Conservation (phyloP, 1,140 invertebrate species). For the Hylaeus volcanicus region DNA sequence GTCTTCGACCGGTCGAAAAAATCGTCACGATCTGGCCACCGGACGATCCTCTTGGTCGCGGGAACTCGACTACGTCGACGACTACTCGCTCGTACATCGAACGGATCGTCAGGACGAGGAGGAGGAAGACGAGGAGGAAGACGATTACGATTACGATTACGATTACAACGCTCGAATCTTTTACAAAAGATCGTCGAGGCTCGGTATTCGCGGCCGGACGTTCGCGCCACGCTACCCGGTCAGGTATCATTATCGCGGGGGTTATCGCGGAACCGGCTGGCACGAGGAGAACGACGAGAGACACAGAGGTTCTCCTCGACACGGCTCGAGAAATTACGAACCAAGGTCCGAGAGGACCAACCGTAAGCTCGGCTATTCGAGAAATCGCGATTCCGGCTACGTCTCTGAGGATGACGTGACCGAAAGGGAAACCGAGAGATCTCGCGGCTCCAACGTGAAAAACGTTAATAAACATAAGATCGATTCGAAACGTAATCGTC, state of each 20-base stretch:
- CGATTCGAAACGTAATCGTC: constrained; percentile 17
- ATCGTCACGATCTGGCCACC: constrained; percentile 50
- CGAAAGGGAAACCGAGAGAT: constrained; percentile 7
- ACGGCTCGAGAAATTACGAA: constrained; percentile 21
- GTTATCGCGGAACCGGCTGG: constrained; percentile 38
- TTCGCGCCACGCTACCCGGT: constrained; percentile 37
- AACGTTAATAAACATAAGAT: constrained; percentile 24
- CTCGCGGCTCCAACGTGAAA: constrained; percentile 15
- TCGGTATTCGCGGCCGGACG: constrained; percentile 14
- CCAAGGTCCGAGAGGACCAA: constrained; percentile 9
- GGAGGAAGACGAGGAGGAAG: constrained; percentile 31
- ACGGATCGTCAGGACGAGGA: constrained; percentile 18
- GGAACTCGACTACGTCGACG: constrained; percentile 52
- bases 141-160: neutral
- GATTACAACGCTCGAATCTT: constrained; percentile 45
- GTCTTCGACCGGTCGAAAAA: constrained; percentile 49
- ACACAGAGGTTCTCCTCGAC: constrained; percentile 14
- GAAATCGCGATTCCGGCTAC: constrained; percentile 44
- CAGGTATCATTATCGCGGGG: constrained; percentile 14
- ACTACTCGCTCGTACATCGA: constrained; percentile 18
- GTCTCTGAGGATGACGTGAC: constrained; percentile 41
- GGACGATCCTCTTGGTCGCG: constrained; percentile 46
- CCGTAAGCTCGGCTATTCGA: constrained; percentile 24
- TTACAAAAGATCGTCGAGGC: constrained; percentile 34
- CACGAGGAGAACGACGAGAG: constrained; percentile 34